phyloP scores from a whole-genome alignment of 2,797 vertebrate species.

The Phoxinus dragarum region DNA sequence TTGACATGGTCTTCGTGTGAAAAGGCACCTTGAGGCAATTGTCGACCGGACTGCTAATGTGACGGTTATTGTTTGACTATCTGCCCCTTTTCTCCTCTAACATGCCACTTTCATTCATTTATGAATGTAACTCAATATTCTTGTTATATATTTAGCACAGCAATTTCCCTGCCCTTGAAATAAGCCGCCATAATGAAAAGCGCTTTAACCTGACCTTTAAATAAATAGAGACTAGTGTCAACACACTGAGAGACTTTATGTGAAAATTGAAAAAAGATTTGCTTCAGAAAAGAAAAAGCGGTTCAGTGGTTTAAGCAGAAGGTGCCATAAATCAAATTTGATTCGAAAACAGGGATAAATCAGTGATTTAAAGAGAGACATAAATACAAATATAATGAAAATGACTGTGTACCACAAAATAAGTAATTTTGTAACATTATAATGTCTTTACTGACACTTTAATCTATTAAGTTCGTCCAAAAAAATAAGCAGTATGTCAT shows the following conservation, averaged over 20 bases:
- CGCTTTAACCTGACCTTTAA: slow-evolving; percentile 30
- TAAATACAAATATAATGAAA: background rate
- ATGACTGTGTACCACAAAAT: background rate
- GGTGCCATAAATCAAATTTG: background rate
- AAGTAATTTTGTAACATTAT: background rate
- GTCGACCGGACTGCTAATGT: slow-evolving; percentile 36
- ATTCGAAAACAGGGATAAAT: background rate
- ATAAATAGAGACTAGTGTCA: slow-evolving; percentile 9
- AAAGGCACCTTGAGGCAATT: slow-evolving; percentile 55
- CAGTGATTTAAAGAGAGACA: background rate
- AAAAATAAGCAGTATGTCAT: too few species aligned
- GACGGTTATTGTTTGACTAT: slow-evolving; percentile 42
- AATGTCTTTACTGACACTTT: too few species aligned
- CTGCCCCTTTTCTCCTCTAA: slow-evolving; percentile 46
- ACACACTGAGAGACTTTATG: background rate
- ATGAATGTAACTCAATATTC: slow-evolving; percentile 29
- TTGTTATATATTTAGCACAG: slow-evolving; percentile 50
- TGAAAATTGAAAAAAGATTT: background rate
- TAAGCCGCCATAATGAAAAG: slow-evolving; percentile 34
- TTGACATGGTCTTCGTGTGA: slow-evolving; percentile 64
- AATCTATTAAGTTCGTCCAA: too few species aligned
- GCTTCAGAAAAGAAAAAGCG: background rate
- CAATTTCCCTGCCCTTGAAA: slow-evolving; percentile 29
- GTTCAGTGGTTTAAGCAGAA: background rate
- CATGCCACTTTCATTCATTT: slow-evolving; percentile 51